These are phyloP conservation scores for Arctia plantaginis DNA, from an alignment of 2,888 invertebrate species.

Conservation along the genomic window DNA sequence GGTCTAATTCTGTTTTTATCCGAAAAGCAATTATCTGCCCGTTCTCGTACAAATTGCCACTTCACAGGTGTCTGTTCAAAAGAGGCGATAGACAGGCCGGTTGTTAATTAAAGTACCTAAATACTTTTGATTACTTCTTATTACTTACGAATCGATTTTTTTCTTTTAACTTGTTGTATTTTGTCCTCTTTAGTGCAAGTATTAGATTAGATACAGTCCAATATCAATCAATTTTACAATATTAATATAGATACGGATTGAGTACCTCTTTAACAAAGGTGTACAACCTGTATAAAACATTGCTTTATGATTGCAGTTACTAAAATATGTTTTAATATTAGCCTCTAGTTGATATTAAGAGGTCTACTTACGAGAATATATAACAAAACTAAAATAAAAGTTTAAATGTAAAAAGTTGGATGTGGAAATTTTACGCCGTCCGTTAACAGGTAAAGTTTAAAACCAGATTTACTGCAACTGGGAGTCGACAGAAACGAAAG, in stretches of 20 bases:
- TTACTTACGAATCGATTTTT: no score
- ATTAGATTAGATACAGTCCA: background rate
- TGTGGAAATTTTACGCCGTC: conserved; percentile 21
- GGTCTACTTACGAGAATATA: background rate
- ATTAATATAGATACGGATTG: no score
- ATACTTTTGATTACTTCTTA: no score
- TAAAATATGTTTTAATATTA: no score
- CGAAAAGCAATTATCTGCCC: no score
- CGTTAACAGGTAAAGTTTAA: conserved; percentile 45
- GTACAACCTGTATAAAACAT: background rate
- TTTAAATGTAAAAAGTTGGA: conserved; percentile 8
- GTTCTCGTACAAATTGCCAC: no score
- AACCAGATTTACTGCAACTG: conserved; percentile 29
- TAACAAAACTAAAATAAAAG: background rate
- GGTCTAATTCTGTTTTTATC: no score
- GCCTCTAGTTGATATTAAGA: background rate
- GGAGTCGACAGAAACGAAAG: conserved; percentile 24
- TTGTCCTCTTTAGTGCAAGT: background rate
- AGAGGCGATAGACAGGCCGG: no score
- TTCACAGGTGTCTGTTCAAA: no score
- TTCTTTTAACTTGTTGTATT: background rate
- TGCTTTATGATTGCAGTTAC: background rate
- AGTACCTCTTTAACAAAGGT: background rate
- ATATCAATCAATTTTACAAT: no score
- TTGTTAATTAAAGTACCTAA: no score